Percentiles rank a stretch among this genome's conserved stretches.
phyloP scores from a whole-genome alignment of 1,140 invertebrate species.

The Caenorhabditis remanei region DNA sequence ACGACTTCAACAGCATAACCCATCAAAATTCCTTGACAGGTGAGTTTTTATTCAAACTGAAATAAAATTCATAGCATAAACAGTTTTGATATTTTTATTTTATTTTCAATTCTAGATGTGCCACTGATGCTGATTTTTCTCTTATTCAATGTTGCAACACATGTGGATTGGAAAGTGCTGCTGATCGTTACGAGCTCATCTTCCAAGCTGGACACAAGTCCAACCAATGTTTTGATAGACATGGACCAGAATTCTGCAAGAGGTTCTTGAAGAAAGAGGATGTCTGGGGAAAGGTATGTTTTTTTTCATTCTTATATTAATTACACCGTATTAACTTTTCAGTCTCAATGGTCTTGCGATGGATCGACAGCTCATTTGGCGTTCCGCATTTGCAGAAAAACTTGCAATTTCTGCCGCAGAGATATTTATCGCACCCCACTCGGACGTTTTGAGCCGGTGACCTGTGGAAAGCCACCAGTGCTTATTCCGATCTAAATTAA shows the following conservation, averaged over 20 bases:
- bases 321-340: not conserved
- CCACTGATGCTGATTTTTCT: constrained; percentile 65
- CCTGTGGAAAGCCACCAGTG: constrained; percentile 55
- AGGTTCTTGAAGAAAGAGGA: constrained; percentile 60
- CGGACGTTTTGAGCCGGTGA: constrained; percentile 50
- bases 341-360: constrained; percentile 63
- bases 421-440: constrained; percentile 62
- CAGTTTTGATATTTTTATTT: not conserved
- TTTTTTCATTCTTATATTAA: not conserved
- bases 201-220: constrained; percentile 62
- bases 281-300: constrained; percentile 60
- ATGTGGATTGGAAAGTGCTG: constrained; percentile 65
- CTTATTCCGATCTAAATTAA: constrained; percentile 43
- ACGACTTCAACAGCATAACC: constrained; percentile 61
- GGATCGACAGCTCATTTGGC: constrained; percentile 63
- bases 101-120: constrained; percentile 45
- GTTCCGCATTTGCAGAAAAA: constrained; percentile 67
- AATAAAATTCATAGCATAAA: not conserved
- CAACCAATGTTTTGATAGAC: constrained; percentile 65
- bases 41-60: not conserved
- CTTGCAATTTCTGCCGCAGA: constrained; percentile 64
- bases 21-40: constrained; percentile 59
- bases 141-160: constrained; percentile 67
- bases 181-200: constrained; percentile 62
- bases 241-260: constrained; percentile 63